Percentiles rank a stretch among this genome's conserved stretches.
phyloP scores from a whole-genome alignment of 2,888 invertebrate species.

The Cynaeus angustus region DNA sequence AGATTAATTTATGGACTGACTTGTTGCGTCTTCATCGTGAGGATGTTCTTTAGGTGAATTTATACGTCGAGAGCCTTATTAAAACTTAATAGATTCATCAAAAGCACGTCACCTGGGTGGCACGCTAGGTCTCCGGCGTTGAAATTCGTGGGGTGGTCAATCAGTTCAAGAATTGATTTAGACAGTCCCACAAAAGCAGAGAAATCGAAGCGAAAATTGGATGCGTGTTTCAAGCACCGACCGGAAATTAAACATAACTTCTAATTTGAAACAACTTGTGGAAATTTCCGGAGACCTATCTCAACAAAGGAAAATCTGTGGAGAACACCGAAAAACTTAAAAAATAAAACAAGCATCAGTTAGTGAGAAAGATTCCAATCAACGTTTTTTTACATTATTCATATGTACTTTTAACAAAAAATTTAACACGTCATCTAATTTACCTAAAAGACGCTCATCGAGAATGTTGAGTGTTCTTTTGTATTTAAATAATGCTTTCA shows the following conservation, averaged over 20 bases:
- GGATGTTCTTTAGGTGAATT: constrained; percentile 31
- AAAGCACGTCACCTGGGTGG: constrained; percentile 42
- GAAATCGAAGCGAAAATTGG: constrained; percentile 3
- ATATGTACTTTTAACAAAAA: too few species aligned
- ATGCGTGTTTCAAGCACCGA: constrained; percentile 15
- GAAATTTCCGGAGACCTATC: constrained; percentile 6
- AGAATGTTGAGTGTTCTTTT: too few species aligned
- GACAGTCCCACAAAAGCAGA: constrained; percentile 9
- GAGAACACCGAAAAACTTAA: too few species aligned
- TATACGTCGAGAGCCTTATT: constrained; percentile 39
- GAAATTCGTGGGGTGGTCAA: constrained; percentile 33
- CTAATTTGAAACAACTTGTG: constrained; percentile 22
- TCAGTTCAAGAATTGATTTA: constrained; percentile 25
- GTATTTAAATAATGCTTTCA: too few species aligned
- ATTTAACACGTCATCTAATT: too few species aligned
- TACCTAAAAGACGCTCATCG: too few species aligned
- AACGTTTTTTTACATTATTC: too few species aligned
- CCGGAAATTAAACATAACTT: constrained; percentile 27
- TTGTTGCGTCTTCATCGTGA: constrained; percentile 44
- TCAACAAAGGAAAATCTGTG: not conserved
- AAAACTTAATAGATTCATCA: constrained; percentile 45
- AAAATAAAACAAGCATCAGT: too few species aligned
- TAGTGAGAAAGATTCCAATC: too few species aligned
- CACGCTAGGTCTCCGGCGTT: constrained; percentile 21
- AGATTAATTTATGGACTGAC: constrained; percentile 40